Evolutionary conservation across 2,888 invertebrate species (phyloP).

Genomic region (Coronaproctus castanopsis): DNA sequence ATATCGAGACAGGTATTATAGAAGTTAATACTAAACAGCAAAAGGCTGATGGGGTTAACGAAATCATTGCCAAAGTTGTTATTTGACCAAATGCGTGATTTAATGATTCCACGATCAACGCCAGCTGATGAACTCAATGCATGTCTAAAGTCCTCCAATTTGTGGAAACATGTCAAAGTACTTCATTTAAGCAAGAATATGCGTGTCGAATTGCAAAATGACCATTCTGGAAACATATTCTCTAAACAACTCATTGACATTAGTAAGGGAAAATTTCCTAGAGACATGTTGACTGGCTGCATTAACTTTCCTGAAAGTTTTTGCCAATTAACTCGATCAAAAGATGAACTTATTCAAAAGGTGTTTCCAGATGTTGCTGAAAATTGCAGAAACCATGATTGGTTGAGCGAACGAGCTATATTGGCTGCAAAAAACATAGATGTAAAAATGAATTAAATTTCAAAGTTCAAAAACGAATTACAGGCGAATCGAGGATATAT

Average conservation of each 20-base stretch:
- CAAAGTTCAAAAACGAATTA: no score
- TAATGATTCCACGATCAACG: neutral
- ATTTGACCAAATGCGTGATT: no score
- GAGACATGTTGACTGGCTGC: neutral
- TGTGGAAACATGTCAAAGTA: neutral
- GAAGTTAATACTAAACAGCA: no score
- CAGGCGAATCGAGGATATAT: no score
- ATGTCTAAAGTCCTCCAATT: neutral
- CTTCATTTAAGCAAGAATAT: neutral
- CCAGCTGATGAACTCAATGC: neutral
- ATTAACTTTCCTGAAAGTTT: neutral
- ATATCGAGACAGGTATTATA: no score
- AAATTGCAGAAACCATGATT: no score
- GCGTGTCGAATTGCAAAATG: neutral
- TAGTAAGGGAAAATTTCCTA: neutral
- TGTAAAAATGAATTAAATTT: no score
- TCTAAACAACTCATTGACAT: neutral
- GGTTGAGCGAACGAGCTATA: no score
- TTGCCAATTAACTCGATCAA: neutral
- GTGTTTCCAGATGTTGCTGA: neutral
- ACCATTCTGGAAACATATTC: neutral
- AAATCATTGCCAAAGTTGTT: no score
- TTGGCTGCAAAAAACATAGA: no score
- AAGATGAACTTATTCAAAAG: neutral
- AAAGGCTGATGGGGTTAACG: no score